Evolutionary conservation across 2,888 invertebrate species (phyloP).

Genomic region (Andricus quercusramuli): DNA sequence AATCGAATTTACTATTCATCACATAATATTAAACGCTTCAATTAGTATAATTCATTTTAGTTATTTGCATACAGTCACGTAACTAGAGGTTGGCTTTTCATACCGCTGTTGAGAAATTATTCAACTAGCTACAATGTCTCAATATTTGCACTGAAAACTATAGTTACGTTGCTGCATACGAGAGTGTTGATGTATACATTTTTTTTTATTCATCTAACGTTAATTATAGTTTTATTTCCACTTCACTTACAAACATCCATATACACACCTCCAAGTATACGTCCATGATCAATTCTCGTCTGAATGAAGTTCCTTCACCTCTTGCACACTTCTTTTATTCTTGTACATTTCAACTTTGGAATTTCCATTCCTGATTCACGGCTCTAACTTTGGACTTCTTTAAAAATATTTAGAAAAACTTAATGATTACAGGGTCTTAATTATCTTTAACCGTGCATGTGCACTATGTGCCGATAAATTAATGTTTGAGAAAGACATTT

Average conservation of each 20-base stretch:
- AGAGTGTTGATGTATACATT: conserved; percentile 17
- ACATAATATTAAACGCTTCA: conserved; percentile 72
- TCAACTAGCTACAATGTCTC: background rate
- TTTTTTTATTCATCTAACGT: conserved; percentile 43
- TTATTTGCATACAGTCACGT: conserved; percentile 47
- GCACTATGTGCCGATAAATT: conserved; percentile 14
- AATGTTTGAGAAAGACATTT: background rate
- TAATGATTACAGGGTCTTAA: background rate
- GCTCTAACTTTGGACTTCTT: background rate
- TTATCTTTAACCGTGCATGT: conserved; percentile 10
- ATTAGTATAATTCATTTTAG: conserved; percentile 63
- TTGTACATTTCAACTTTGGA: conserved; percentile 28
- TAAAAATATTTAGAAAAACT: background rate
- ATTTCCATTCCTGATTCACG: conserved; percentile 43
- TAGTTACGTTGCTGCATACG: conserved; percentile 14
- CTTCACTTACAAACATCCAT: conserved; percentile 31
- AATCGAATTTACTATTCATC: conserved; percentile 69
- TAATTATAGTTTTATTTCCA: conserved; percentile 60
- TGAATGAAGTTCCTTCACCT: conserved; percentile 34
- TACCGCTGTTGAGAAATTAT: background rate
- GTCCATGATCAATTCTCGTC: conserved; percentile 19
- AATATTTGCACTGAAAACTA: background rate
- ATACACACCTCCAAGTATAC: conserved; percentile 23
- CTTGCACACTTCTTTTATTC: conserved; percentile 44
- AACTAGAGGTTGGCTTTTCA: background rate